Percentiles rank a stretch among this genome's conserved stretches.
phyloP scores from a whole-genome alignment of 2,888 invertebrate species.

The Deilephila porcellus region DNA sequence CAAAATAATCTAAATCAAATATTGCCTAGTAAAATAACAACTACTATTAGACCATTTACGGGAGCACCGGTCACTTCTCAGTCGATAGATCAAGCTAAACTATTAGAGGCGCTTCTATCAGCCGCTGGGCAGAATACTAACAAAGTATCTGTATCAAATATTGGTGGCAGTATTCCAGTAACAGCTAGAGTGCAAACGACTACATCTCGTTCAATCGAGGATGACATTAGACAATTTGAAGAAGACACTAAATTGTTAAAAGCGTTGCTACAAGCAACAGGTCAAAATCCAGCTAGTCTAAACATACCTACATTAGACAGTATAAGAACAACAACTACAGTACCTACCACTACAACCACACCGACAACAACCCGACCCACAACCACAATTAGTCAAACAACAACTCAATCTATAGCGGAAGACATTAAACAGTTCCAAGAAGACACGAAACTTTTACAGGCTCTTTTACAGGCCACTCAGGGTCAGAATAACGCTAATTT shows the following conservation, averaged over 20 bases:
- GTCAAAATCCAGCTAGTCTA: constrained; percentile 70
- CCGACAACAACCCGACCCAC: constrained; percentile 50
- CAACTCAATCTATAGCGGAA: constrained; percentile 60
- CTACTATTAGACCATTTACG: constrained; percentile 44
- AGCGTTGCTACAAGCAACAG: constrained; percentile 75
- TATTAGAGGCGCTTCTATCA: constrained; percentile 69
- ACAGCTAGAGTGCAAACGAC: constrained; percentile 55
- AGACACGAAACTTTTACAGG: constrained; percentile 75
- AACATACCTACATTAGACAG: constrained; percentile 69
- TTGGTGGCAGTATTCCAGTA: constrained; percentile 46
- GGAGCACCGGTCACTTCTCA: constrained; percentile 40
- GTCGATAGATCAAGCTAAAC: constrained; percentile 58
- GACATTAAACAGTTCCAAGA: constrained; percentile 74
- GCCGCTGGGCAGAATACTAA: constrained; percentile 57
- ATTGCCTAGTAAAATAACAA: constrained; percentile 46
- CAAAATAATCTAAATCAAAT: constrained; percentile 51
- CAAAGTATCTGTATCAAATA: constrained; percentile 49
- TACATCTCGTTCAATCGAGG: constrained; percentile 72
- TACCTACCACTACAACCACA: constrained; percentile 47
- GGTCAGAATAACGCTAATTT: constrained; percentile 61
- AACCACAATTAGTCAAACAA: constrained; percentile 50
- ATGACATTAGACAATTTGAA: constrained; percentile 77
- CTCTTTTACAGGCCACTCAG: constrained; percentile 69
- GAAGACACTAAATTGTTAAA: constrained; percentile 77
- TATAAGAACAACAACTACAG: constrained; percentile 53